Conservation (phyloP, 2,113 vertebrate genomes). For the Leptobrachium leishanense region DNA sequence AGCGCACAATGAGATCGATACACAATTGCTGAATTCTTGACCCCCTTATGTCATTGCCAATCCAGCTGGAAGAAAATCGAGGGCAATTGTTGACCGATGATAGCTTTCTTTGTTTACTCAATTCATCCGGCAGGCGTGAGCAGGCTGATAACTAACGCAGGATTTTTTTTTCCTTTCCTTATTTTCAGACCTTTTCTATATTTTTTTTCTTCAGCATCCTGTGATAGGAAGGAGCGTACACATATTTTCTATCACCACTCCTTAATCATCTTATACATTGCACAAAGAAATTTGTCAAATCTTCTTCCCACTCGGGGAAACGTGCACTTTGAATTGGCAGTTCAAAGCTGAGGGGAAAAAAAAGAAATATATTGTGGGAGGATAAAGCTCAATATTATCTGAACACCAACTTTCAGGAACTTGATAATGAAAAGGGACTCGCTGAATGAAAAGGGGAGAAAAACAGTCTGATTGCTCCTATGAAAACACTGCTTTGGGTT, state of each 20-base stretch:
- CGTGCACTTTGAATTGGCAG: conserved; percentile 64
- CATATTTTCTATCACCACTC: conserved; percentile 61
- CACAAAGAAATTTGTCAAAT: conserved; percentile 77
- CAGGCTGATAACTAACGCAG: conserved; percentile 60
- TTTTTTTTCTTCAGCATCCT: conserved; percentile 56
- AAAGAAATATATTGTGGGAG: conserved; percentile 64
- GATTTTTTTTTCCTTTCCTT: too few species aligned
- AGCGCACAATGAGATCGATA: conserved; percentile 63
- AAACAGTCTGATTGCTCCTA: conserved; percentile 15
- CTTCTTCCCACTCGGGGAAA: conserved; percentile 69
- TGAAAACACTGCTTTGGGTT: conserved; percentile 54
- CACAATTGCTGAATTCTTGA: conserved; percentile 64
- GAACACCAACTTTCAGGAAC: conserved; percentile 65
- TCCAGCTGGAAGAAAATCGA: conserved; percentile 56
- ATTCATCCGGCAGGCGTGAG: conserved; percentile 58
- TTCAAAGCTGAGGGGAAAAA: conserved; percentile 66
- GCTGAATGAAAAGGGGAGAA: conserved; percentile 31
- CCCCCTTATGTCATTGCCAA: conserved; percentile 60
- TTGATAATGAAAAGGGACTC: conserved; percentile 45
- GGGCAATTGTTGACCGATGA: conserved; percentile 54
- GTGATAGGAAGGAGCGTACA: conserved; percentile 63
- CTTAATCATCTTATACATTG: conserved; percentile 75
- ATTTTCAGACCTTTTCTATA: conserved; percentile 54
- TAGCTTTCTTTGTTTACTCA: conserved; percentile 55
- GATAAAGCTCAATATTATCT: conserved; percentile 69